These are phyloP conservation scores for Papio anubis DNA, from an alignment of 2,113 vertebrate genomes.

Conservation along the genomic window DNA sequence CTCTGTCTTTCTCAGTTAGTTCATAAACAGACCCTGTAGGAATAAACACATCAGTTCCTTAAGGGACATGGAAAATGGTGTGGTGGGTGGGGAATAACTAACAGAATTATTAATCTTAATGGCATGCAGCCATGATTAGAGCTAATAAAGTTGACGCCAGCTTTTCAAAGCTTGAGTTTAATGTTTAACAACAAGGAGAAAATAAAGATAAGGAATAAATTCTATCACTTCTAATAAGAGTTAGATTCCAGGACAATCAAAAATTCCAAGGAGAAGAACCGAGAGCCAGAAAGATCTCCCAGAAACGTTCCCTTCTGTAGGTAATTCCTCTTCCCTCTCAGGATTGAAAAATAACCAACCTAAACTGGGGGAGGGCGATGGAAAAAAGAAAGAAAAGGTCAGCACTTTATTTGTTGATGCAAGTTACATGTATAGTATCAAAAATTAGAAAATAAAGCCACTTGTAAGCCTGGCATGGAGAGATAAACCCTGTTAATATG, in stretches of 20 bases:
- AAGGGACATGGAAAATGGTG: neutral
- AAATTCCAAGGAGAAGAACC: neutral
- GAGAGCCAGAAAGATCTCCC: neutral
- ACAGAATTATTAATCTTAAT: neutral
- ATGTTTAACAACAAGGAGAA: neutral
- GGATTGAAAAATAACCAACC: neutral
- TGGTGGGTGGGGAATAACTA: neutral
- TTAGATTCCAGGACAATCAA: neutral
- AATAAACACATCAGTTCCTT: neutral
- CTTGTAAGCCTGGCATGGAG: neutral
- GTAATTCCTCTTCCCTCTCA: neutral
- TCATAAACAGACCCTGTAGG: neutral
- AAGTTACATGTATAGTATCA: neutral
- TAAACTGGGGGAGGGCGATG: neutral
- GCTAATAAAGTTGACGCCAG: neutral
- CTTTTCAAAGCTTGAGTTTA: neutral
- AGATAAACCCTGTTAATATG: neutral
- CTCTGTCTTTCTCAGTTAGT: neutral
- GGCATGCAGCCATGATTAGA: neutral
- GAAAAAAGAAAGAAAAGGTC: neutral
- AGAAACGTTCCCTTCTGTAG: neutral
- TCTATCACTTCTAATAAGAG: neutral
- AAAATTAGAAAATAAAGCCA: conserved; percentile 8
- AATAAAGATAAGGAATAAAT: neutral
- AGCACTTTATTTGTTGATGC: neutral